Base-by-base conservation (phyloP, 2,888 invertebrate genomes). In the Agrotis puta region DNA sequence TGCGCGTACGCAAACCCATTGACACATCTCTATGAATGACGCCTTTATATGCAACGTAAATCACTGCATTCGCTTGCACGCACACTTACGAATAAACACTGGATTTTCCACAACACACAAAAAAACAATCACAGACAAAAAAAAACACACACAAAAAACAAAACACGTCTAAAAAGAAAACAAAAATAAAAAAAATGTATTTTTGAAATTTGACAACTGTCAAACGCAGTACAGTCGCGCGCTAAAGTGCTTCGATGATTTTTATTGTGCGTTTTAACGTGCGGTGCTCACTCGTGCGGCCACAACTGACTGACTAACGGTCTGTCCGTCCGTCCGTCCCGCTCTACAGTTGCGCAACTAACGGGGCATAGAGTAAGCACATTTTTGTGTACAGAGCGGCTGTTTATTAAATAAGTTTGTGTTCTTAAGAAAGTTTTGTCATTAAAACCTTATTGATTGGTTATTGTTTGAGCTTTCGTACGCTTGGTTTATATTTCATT, bases 331-430 rank as follows among this genome's bases (percentile, higher is more conserved):
- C 88, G 91, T 92, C 87, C 92, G 92, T 91, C 90, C 88, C 92
- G 89, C 90, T 90, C 90, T 90, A 88, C 87, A 89, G 89, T 95
- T 94, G 94, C 94, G 94, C 94, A 95, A 95, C 92, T 94, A 94
- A 95, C 94, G 94, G 94, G 90, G 91, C 94, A 94, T 93, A 94
- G 94, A 95, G 94, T 94, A 94, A 91, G 90, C 90, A 87, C 79
- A 89, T 87, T 87, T 84, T 84, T 87, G 89, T 90, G 89, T 90
- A 91, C 91, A 91, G 93, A 93, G 85, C 89, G 87, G 90, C 88
- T 84, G 72, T 59, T 68, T 64, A 58, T 74, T 75, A 77, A 85
- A 82, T 79, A 77, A 76, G 66, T 68, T 66, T 45, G 61, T 74
- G 51, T 63, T 59, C 18, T 65, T 58, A 75, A 70, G 64, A 76